Evolutionary conservation across 2,888 invertebrate genomes (phyloP), one percentile per base, ranked within the genome.

Genomic region (Ormyrus nitidulus): DNA sequence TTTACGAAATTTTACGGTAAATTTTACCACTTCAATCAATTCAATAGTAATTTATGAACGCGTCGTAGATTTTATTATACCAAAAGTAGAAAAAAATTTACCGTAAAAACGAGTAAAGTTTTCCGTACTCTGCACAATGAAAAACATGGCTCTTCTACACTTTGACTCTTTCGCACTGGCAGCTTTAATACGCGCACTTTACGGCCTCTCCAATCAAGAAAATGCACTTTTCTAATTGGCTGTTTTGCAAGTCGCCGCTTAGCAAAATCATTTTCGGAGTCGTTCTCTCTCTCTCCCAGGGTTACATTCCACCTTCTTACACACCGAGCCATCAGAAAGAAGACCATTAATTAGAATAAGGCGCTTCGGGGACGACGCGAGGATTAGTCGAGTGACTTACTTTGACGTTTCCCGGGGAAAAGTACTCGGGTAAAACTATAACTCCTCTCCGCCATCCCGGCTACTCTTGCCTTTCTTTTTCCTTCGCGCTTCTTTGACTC

Each of bases 201-300:
- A 5, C 51, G 7, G 19, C 44, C 51, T 54, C 13, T 74, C 65
- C 56, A 65, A 73, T 65, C 58, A 58, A 49, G 74, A 74, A 65
- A 74, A 74, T 74, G 74, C 58, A 74, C 56, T 74, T 74, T 73
- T 64, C 7, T 46, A 48, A 73, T 73, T 73, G 54, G 72, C 1
- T 58, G 13, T 3, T 9, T 8, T 68, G 54, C 13, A 44, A 19
- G 1, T 19, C 19, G 19, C 19, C 19, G 19, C 19, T 19, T 19
- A 19, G 19, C 19, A 19, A 19, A 19, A 19, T 19, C 19, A 19
- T 19, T 19, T 19, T 19, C 19, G 19, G 19, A 19, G 19, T 19
- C 19, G 19, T 19, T 19, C 19, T 19, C 19, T 19, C 19, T 19
- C 19, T 19, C 19, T 19, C 19, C 2, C 19, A 19, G 19, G 19